These are phyloP conservation scores for Sula dactylatra DNA, from an alignment of 2,113 vertebrate species.

Conservation along the genomic window DNA sequence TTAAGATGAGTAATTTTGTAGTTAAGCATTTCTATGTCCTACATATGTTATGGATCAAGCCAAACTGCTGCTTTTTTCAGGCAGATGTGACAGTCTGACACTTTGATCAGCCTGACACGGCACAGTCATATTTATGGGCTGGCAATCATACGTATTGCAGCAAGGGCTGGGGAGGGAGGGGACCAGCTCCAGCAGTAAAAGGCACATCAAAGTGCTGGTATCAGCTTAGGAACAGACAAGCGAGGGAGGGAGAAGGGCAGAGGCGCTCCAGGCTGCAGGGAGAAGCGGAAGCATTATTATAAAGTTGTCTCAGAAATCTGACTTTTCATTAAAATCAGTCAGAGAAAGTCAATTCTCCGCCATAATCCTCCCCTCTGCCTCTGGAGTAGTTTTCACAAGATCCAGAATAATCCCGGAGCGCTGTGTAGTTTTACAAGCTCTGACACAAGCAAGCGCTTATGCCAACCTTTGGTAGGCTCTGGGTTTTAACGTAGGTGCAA, in stretches of 20 bases:
- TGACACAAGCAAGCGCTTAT: constrained; percentile 19
- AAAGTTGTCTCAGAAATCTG: constrained; percentile 38
- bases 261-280: background rate
- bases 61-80: background rate
- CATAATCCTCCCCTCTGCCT: constrained; percentile 38
- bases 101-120: background rate
- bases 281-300: constrained; percentile 38
- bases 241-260: background rate
- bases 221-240: background rate
- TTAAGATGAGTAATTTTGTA: background rate
- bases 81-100: background rate
- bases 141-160: background rate
- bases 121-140: background rate
- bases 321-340: constrained; percentile 70
- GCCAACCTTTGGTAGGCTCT: background rate
- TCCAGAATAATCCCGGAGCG: constrained; percentile 33
- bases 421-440: background rate
- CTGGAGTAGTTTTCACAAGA: constrained; percentile 53
- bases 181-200: background rate
- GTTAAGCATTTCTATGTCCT: background rate
- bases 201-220: background rate
- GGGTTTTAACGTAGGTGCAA: background rate
- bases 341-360: constrained; percentile 44
- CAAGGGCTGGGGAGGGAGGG: background rate
- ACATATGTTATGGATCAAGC: background rate